Base-by-base conservation (phyloP, 2,113 vertebrate genomes). In the Stictonetta naevosa region DNA sequence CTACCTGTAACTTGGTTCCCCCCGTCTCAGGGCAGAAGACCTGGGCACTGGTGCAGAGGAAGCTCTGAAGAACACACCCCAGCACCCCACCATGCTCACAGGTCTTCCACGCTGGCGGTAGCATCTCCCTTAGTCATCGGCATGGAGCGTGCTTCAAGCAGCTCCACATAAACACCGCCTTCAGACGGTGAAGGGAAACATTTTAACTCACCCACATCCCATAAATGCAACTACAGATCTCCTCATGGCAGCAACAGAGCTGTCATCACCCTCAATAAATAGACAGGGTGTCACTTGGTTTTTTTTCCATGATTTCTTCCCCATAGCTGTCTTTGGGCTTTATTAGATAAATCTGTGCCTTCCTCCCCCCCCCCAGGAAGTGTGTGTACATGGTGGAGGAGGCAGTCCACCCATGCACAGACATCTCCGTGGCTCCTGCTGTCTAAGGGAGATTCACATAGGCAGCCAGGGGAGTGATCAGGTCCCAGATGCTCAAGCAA, bases 151-250 rank as follows among this genome's bases (percentile, higher is more conserved):
- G 69, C 53, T 84, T 86, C 3, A 8, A 83, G 92, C 88, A 76
- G 66, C 48, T 86, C 48, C 0, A 0, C 80, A 91, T 69, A 84
- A 94, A 86, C 86, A 92, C 88, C 11, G 0, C 92, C 93, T 76
- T 84, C 92, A 64, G 83, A 91, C 0, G 0, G 52, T 4, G 21
- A 33, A 86, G 42, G 76, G 92, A 93, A 93, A 79, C 64, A 88
- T 76, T 94, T 84, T 79, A 88, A 72, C 83, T 92, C 93, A 90
- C 92, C 90, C 93, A 91, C 79, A 72, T 40, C 38, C 62, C 7
- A 3, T 31, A 93, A 90, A 84, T 40, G 62, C 0, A 0, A 66
- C 58, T 76, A 92, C 58, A 86, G 56, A 66, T 91, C 82, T 90
- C 78, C 68, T 31, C 73, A 76, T 94, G 91, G 84, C 77, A 94